A percentile compares a stretch with the other conserved stretches of the same genome.
Conservation (phyloP, 2,113 vertebrate species). For the Callaeas wilsoni region DNA sequence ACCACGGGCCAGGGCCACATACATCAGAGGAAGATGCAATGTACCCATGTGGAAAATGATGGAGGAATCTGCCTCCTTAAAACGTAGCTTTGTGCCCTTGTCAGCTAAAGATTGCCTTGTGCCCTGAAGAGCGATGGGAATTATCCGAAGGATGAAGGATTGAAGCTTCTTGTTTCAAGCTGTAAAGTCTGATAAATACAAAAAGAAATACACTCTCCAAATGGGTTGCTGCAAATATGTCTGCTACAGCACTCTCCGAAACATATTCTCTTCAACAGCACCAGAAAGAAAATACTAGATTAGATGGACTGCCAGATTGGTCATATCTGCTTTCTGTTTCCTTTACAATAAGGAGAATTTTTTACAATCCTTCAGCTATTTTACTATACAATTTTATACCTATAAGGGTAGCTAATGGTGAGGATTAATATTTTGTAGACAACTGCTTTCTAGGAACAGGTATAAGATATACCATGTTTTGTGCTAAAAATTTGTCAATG, state of each 20-base stretch:
- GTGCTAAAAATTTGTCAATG: not conserved
- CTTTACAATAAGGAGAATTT: not conserved
- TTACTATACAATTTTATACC: not conserved
- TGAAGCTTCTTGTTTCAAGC: not conserved
- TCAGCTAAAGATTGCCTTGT: not conserved
- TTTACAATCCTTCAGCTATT: not conserved
- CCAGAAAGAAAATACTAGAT: not conserved
- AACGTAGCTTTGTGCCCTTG: not conserved
- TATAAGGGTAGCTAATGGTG: not conserved
- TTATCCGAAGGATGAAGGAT: not conserved
- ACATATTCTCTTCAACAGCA: not conserved
- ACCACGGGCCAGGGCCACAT: not conserved
- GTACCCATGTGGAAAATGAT: not conserved
- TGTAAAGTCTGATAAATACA: not conserved
- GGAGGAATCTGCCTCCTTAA: not conserved
- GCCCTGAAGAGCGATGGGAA: not conserved
- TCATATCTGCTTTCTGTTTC: not conserved
- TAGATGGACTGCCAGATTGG: not conserved
- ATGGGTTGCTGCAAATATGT: not conserved
- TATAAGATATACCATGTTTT: not conserved
- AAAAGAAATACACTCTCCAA: not conserved
- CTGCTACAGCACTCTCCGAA: not conserved
- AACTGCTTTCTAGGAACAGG: not conserved
- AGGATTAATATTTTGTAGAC: not conserved
- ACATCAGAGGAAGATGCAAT: not conserved